These are phyloP conservation scores for Pangasius larnaudii DNA, from an alignment of 2,797 vertebrate species.

Conservation along the genomic window DNA sequence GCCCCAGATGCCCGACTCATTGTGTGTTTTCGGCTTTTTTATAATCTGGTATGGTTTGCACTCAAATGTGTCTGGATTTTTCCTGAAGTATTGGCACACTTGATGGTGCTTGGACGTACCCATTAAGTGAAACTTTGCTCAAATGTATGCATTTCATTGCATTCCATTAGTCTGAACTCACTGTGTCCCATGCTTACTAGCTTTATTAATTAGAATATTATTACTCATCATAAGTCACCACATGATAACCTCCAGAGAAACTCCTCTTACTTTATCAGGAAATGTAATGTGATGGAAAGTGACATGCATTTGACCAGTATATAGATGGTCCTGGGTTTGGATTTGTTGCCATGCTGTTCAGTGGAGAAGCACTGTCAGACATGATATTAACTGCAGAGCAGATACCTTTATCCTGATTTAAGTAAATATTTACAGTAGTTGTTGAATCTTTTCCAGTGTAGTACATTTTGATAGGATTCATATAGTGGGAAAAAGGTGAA, in stretches of 20 bases:
- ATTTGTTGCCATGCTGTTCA: neutral
- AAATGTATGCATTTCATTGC: neutral
- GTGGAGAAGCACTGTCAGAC: neutral
- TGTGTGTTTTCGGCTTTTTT: neutral
- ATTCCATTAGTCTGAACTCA: neutral
- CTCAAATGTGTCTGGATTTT: neutral
- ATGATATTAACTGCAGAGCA: neutral
- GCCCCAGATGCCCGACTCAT: neutral
- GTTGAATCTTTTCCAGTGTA: neutral
- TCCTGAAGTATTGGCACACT: neutral
- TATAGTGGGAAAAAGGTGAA: neutral
- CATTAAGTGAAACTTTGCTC: neutral
- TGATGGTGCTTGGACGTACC: neutral
- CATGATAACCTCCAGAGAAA: too few species aligned
- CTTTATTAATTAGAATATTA: too few species aligned
- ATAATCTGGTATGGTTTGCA: neutral
- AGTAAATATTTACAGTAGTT: neutral
- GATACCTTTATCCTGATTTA: neutral
- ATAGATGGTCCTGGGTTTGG: too few species aligned
- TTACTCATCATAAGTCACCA: too few species aligned
- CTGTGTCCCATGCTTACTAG: too few species aligned
- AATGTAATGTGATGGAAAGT: too few species aligned
- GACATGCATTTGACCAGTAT: too few species aligned
- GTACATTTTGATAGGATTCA: neutral
- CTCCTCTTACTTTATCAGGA: too few species aligned